Percentiles rank a stretch among this genome's conserved stretches.
phyloP scores from a whole-genome alignment of 2,888 invertebrate species.

The Drosophila nigritarsus region DNA sequence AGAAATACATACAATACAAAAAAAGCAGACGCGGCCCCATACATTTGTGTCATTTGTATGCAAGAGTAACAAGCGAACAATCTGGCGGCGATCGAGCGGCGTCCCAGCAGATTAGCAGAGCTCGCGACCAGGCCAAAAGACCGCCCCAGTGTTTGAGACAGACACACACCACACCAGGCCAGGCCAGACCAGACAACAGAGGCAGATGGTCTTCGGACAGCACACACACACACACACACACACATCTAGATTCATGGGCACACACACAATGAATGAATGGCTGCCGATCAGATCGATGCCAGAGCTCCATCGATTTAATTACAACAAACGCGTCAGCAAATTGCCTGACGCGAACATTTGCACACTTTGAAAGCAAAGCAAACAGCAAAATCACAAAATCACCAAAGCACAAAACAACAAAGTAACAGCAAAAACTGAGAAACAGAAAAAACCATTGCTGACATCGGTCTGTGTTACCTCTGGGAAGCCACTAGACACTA shows the following conservation, averaged over 20 bases:
- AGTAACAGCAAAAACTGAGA: slow-evolving; percentile 10
- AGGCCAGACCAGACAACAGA: slow-evolving; percentile 18
- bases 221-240: slow-evolving; percentile 56
- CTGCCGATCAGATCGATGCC: slow-evolving; percentile 76
- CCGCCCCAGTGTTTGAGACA: slow-evolving; percentile 69
- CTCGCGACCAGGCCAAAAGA: slow-evolving; percentile 60
- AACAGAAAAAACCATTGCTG: slow-evolving; percentile 47
- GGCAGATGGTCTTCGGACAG: slow-evolving; percentile 65
- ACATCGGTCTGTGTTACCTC: slow-evolving; percentile 40
- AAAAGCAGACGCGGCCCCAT: slow-evolving; percentile 68
- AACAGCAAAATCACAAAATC: slow-evolving; percentile 51
- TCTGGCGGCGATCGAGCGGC: slow-evolving; percentile 59
- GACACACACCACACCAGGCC: slow-evolving; percentile 10
- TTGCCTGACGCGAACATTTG: slow-evolving; percentile 82
- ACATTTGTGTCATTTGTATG: slow-evolving; percentile 84
- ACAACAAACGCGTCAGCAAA: slow-evolving; percentile 82
- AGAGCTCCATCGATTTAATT: slow-evolving; percentile 77
- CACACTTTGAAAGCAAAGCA: slow-evolving; percentile 74
- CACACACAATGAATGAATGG: slow-evolving; percentile 77
- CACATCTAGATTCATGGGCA: slow-evolving; percentile 70
- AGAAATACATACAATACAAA: slow-evolving; percentile 77
- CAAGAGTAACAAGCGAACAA: slow-evolving; percentile 81
- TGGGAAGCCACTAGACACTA: slow-evolving; percentile 60
- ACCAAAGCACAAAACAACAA: slow-evolving; percentile 35
- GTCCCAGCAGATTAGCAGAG: slow-evolving; percentile 75